phyloP scores from a whole-genome alignment of 2,113 vertebrate genomes.

The Pollimyrus isidori region DNA sequence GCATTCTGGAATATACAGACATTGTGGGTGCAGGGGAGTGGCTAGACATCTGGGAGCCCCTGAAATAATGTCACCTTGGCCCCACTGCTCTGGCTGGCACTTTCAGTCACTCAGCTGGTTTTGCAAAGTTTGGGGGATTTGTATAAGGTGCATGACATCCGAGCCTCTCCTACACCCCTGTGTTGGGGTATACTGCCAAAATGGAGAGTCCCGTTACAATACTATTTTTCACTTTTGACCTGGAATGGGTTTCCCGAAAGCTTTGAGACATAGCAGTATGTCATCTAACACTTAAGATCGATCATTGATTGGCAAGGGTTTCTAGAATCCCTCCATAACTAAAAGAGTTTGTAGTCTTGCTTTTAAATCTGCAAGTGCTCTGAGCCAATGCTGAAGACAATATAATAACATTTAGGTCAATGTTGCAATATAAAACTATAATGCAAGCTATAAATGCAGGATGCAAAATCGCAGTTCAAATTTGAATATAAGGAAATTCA shows the following conservation, averaged over 20 bases:
- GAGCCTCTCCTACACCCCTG: neutral
- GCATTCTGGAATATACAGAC: neutral
- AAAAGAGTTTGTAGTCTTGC: neutral
- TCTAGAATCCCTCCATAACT: neutral
- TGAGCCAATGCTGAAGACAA: neutral
- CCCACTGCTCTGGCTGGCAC: neutral
- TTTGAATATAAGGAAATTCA: neutral
- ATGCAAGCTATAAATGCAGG: neutral
- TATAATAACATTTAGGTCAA: neutral
- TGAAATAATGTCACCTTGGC: neutral
- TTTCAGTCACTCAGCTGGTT: neutral
- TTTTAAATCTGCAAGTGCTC: neutral
- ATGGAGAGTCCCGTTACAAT: neutral
- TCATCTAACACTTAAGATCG: neutral
- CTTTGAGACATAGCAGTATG: neutral
- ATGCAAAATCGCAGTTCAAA: neutral
- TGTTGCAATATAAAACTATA: neutral
- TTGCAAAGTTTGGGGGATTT: neutral
- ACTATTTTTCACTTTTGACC: neutral
- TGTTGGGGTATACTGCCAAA: neutral
- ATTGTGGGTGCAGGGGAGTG: neutral
- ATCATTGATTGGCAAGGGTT: neutral
- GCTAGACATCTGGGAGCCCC: neutral
- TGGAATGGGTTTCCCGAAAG: neutral
- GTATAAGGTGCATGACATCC: neutral